Evolutionary conservation across 1,140 invertebrate genomes (phyloP), one percentile per base, ranked within the genome.

Genomic region (Hycleus phaleratus): DNA sequence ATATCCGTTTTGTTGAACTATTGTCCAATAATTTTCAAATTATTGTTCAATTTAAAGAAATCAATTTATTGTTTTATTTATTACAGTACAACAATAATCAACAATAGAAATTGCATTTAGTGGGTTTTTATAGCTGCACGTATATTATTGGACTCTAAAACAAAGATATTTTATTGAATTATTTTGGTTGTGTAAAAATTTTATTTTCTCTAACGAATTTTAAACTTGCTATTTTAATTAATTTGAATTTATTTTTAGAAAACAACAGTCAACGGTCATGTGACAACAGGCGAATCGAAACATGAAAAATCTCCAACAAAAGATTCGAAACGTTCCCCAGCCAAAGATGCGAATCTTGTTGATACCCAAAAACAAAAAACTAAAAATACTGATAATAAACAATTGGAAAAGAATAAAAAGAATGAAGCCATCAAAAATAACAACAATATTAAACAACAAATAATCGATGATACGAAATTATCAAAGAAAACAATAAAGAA

Each of bases 401-500:
- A 75, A 70, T 56, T 49, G 11, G 78, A 78, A 44, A 76, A 77
- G 5, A 75, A 75, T 52, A 78, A 70, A 46, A 73, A 71, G 46
- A 59, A 66, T 4, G 73, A 73, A 59, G 64, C 62, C 38, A 75
- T 76, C 52, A 63, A 70, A 58, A 68, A 65, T 24, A 80, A 78
- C 39, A 75, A 78, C 48, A 42, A 42, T 11, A 42, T 7, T 10
- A 39, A 39, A 7, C 6, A 42, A 42, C 78, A 79, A 62, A 74
- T 74, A 57, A 63, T 73, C 25, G 78, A 79, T 46, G 77, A 79
- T 46, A 68, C 67, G 2, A 80, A 79, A 59, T 79, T 77, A 40
- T 79, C 79, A 65, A 42, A 42, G 40, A 81, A 81, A 50, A 80
- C 78, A 58, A 59, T 75, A 12, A 79, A 78, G 60, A 81, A 81